Evolutionary conservation across 1,140 invertebrate genomes (phyloP), one percentile per base, ranked within the genome.

Genomic region (Trachelipus rathkii): DNA sequence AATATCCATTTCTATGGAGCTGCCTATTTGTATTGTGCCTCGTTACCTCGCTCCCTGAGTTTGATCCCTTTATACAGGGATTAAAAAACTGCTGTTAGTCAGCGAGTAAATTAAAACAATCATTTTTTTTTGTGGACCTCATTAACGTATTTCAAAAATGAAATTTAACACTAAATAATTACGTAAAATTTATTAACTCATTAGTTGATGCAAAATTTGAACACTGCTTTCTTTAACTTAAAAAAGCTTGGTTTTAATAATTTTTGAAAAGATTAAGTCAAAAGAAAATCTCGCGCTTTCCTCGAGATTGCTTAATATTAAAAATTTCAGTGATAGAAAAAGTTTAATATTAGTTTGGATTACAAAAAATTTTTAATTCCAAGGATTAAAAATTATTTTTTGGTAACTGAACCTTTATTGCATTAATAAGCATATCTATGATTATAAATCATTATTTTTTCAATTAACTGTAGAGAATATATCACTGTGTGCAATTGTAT

Each of bases 11-110:
- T 60, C 19, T 60, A 8, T 60, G 50, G 50, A 8, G 8, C 2
- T 60, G 50, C 50, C 50, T 60, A 60, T 60, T 60, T 60, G 50
- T 60, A 13, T 19, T 60, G 50, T 60, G 50, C 50, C 50, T 60
- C 50, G 50, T 60, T 60, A 60, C 50, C 50, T 60, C 50, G 50
- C 50, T 60, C 50, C 50, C 50, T 60, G 19, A 19, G 19, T 60
- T 60, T 60, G 8, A 19, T 3, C 50, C 50, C 50, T 60, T 15
- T 13, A 15, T 13, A 60, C 11, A 19, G 50, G 50, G 50, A 60
- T 60, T 60, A 4, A 19, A 19, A 60, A 60, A 60, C 11, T 60
- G 11, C 19, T 60, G 50, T 60, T 60, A 60, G 3, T 15, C 11
- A 13, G 50, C n/a, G n/a, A 19, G 50, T 60, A 60, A 13, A 13